These are phyloP conservation scores for Mantis religiosa DNA, from an alignment of 2,888 invertebrate species.

Conservation along the genomic window DNA sequence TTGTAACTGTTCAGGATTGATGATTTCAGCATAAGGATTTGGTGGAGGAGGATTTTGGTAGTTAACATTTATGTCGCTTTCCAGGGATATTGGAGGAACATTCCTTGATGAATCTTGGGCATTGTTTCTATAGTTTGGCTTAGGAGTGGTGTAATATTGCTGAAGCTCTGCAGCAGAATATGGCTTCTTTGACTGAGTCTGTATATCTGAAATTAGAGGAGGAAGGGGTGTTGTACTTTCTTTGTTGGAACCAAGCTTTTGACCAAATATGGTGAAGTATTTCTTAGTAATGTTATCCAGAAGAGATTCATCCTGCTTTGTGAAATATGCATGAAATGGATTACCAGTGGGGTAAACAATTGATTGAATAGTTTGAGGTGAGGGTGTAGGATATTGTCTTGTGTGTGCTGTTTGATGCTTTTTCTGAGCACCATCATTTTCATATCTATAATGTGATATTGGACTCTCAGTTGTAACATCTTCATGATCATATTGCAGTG, in stretches of 20 bases:
- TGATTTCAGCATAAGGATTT: constrained; percentile 66
- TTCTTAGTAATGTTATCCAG: constrained; percentile 70
- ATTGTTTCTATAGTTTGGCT: not conserved
- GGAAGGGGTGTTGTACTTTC: constrained; percentile 33
- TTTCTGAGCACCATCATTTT: not conserved
- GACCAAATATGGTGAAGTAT: constrained; percentile 70
- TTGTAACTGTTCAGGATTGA: constrained; percentile 46
- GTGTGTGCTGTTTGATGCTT: not conserved
- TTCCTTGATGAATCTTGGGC: not conserved
- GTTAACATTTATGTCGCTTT: constrained; percentile 67
- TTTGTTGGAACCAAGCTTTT: constrained; percentile 53
- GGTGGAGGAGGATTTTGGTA: constrained; percentile 63
- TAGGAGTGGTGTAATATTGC: constrained; percentile 9
- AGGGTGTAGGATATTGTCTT: not conserved
- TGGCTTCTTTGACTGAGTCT: constrained; percentile 23
- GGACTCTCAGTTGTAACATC: constrained; percentile 3
- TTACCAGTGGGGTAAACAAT: constrained; percentile 27
- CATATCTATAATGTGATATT: not conserved
- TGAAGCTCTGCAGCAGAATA: not conserved
- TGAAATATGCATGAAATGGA: constrained; percentile 61
- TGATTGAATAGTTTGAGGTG: not conserved
- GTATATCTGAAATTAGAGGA: constrained; percentile 29
- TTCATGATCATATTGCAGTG: not conserved
- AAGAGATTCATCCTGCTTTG: constrained; percentile 61
- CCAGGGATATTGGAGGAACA: constrained; percentile 46